Conservation (phyloP, 53 echinoderm and acorn worm species). For the Holothuria scabra region DNA sequence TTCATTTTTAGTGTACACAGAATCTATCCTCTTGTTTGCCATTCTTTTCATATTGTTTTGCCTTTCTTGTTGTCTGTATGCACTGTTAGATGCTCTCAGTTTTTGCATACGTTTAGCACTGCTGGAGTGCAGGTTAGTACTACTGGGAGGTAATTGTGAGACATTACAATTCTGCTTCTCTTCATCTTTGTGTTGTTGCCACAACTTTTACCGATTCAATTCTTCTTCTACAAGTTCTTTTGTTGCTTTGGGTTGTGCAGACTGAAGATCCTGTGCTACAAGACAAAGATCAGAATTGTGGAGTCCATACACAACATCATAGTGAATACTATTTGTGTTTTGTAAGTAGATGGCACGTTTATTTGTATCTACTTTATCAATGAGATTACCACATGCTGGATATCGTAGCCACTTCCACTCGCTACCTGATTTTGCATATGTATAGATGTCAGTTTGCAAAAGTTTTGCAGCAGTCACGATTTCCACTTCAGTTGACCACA, state of each 20-base stretch:
- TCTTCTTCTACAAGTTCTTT: not conserved
- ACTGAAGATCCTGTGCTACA: not conserved
- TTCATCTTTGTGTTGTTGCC: slow-evolving; percentile 21
- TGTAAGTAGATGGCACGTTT: slow-evolving; percentile 15
- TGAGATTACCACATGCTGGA: slow-evolving; percentile 29
- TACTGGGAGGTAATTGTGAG: not conserved
- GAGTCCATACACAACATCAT: not conserved
- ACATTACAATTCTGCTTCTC: not conserved
- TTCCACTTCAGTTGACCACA: slow-evolving; percentile 30
- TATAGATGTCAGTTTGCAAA: slow-evolving; percentile 6
- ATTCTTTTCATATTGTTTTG: slow-evolving; percentile 5
- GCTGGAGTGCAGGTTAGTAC: not conserved
- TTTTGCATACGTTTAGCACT: slow-evolving; percentile 43
- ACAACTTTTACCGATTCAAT: slow-evolving; percentile 4
- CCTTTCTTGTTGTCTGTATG: slow-evolving; percentile 8
- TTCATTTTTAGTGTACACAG: not conserved
- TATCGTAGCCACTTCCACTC: slow-evolving; percentile 23
- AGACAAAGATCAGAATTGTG: slow-evolving; percentile 14
- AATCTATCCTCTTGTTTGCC: slow-evolving; percentile 4
- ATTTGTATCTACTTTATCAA: not conserved
- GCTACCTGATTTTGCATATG: slow-evolving; percentile 5
- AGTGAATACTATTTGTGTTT: slow-evolving; percentile 23
- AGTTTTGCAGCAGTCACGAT: slow-evolving; percentile 22
- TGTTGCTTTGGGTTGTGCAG: slow-evolving; percentile 7
- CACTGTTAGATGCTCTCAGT: slow-evolving; percentile 2